Base-by-base conservation (phyloP, 2,888 invertebrate species). In the Dasysyrphus albostriatus region DNA sequence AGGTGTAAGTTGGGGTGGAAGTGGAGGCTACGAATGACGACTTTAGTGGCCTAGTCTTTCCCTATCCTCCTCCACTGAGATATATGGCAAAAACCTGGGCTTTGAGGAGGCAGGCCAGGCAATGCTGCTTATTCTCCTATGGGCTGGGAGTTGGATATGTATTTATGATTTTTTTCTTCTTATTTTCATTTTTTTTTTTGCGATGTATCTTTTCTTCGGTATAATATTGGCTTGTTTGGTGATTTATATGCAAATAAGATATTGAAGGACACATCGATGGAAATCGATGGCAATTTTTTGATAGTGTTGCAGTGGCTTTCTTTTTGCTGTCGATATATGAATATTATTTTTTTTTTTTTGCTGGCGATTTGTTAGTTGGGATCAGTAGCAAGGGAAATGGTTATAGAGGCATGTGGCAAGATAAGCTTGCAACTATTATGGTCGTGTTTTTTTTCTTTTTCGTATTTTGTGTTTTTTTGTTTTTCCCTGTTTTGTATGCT, bases 211-310 rank as follows among this genome's bases (percentile, higher is more conserved):
- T 69, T 81, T 77, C 39, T 65, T 67, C 34, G 63, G 19, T 78
- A 16, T 87, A 87, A 16, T 87, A 87, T 87, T 87, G 82, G 87
- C 87, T 87, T 87, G 87, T 87, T 87, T 82, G 87, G 72, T 87
- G 87, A 87, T 87, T 87, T 87, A 87, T 87, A 87, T 87, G 87
- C 87, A 87, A 87, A 87, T 87, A 78, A 56, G 83, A 79, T 87
- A 75, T 82, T 87, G 87, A 87, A 83, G 87, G 87, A 87, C 87
- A 87, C 87, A 75, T 79, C 87, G 87, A 82, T 82, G 82, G 87
- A 87, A 87, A 87, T 87, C 87, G 87, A 87, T 87, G 87, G 87
- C 82, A 87, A 87, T 83, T 87, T 87, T 87, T 87, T 79, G 87
- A 87, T 87, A 87, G 87, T 87, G 87, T 87, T 87, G 87, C 87